Percentiles rank a stretch among this genome's conserved stretches.
Conservation (phyloP, 1,140 invertebrate genomes). For the Zaprionus vittiger region DNA sequence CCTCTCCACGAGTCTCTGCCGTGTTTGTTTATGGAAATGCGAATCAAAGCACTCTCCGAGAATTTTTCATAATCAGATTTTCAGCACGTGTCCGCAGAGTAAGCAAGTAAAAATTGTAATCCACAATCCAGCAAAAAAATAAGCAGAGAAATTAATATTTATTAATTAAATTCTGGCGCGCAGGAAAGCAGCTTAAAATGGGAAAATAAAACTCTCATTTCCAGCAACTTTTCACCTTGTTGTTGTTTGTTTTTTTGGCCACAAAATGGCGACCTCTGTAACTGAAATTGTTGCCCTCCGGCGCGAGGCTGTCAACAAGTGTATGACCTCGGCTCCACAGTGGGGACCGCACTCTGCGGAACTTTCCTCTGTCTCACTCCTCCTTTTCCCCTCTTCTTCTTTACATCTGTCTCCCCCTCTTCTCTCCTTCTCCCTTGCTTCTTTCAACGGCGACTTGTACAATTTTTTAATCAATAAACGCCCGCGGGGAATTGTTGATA, state of each 20-base stretch:
- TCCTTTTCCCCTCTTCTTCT: neutral
- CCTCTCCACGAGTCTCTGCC: neutral
- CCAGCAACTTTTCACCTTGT: constrained; percentile 3
- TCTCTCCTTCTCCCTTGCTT: neutral
- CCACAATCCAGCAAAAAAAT: constrained; percentile 21
- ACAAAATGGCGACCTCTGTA: constrained; percentile 55
- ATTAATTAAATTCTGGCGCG: constrained; percentile 73
- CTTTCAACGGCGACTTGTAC: constrained; percentile 19
- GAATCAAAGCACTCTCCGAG: constrained; percentile 40
- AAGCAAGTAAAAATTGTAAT: constrained; percentile 34
- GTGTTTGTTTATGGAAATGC: constrained; percentile 37
- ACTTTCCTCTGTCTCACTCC: neutral
- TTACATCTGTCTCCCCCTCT: neutral
- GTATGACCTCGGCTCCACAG: constrained; percentile 10
- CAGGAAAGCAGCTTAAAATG: constrained; percentile 73
- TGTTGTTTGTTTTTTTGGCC: constrained; percentile 26
- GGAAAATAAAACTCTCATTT: constrained; percentile 17
- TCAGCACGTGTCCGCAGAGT: constrained; percentile 53
- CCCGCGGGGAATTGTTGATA: constrained; percentile 71
- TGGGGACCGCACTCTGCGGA: neutral
- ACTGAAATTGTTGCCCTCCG: constrained; percentile 61
- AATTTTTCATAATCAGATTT: constrained; percentile 69
- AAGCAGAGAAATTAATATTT: constrained; percentile 59
- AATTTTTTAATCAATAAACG: constrained; percentile 76
- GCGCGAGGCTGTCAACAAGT: constrained; percentile 69